Evolutionary conservation across 2,113 vertebrate species (phyloP).

Genomic region (Brevimyrus niger): DNA sequence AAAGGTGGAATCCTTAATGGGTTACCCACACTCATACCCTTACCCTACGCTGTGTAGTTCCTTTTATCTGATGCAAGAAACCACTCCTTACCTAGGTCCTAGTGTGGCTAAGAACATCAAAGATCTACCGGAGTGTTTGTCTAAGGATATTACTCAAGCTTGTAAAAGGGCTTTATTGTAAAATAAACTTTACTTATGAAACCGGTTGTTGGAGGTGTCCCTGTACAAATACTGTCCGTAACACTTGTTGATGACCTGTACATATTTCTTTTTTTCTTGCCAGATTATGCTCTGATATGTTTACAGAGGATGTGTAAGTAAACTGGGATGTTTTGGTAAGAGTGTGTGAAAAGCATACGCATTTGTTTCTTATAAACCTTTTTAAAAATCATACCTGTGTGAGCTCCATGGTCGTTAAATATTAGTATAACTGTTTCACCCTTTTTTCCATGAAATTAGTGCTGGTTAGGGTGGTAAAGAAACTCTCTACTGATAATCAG

Average conservation of each 20-base stretch:
- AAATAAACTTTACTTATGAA: conserved; percentile 1
- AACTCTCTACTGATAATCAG: neutral
- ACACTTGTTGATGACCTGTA: neutral
- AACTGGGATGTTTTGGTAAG: conserved; percentile 14
- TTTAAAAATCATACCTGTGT: conserved; percentile 36
- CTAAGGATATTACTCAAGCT: neutral
- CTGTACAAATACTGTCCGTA: neutral
- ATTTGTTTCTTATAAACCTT: conserved; percentile 57
- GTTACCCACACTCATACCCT: neutral
- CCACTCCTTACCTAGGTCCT: neutral
- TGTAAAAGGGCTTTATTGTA: conserved; percentile 16
- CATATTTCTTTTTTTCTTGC: neutral
- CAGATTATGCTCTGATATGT: neutral
- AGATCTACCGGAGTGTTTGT: neutral
- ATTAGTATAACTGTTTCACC: neutral
- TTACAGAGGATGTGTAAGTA: neutral
- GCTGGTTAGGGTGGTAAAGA: neutral
- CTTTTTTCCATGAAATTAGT: neutral
- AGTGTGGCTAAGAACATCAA: neutral
- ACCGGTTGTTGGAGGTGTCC: neutral
- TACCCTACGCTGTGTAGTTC: neutral
- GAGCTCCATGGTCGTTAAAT: neutral
- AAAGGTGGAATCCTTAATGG: neutral
- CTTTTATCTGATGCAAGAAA: neutral
- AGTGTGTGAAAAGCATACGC: conserved; percentile 37